Percentiles rank a stretch among this genome's conserved stretches.
Evolutionary conservation across 2,797 vertebrate species (phyloP).

Genomic region (Chelidonichthys spinosus): DNA sequence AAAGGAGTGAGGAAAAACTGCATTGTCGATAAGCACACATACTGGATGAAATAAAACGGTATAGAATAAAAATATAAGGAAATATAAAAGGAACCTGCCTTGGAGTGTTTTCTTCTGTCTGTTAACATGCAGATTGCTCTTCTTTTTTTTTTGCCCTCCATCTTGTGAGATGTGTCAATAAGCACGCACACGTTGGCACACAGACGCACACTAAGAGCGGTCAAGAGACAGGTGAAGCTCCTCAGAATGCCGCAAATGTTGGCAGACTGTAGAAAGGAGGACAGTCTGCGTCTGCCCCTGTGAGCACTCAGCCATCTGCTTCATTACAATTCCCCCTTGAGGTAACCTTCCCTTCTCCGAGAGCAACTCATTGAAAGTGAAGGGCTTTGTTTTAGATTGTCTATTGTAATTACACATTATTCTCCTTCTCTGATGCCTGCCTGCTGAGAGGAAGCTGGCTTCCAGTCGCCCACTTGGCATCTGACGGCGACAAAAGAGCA

Average conservation of each 20-base stretch:
- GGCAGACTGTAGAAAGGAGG: conserved; percentile 77
- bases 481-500: conserved; percentile 18
- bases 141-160: conserved; percentile 2
- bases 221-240: conserved; percentile 76
- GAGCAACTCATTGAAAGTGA: conserved; percentile 82
- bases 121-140: conserved; percentile 15
- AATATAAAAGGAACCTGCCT: conserved; percentile 64
- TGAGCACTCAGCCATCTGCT: conserved; percentile 85
- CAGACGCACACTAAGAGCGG: conserved; percentile 48
- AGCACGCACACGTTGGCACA: conserved; percentile 16
- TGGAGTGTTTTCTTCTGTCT: conserved; percentile 42
- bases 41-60: conserved; percentile 84
- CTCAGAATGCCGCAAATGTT: conserved; percentile 72
- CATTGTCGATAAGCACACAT: conserved; percentile 85
- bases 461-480: conserved; percentile 28
- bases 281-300: conserved; percentile 79
- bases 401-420: conserved; percentile 85
- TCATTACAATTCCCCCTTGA: conserved; percentile 89
- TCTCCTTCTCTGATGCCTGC: conserved; percentile 71
- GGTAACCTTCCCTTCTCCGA: conserved; percentile 83
- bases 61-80: conserved; percentile 83
- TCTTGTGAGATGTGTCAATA: conserved; percentile 31
- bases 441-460: conserved; percentile 59
- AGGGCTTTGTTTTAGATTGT: conserved; percentile 86
- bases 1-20: conserved; percentile 60